Conservation (phyloP, 1,140 invertebrate genomes). For the Drosophila miranda region DNA sequence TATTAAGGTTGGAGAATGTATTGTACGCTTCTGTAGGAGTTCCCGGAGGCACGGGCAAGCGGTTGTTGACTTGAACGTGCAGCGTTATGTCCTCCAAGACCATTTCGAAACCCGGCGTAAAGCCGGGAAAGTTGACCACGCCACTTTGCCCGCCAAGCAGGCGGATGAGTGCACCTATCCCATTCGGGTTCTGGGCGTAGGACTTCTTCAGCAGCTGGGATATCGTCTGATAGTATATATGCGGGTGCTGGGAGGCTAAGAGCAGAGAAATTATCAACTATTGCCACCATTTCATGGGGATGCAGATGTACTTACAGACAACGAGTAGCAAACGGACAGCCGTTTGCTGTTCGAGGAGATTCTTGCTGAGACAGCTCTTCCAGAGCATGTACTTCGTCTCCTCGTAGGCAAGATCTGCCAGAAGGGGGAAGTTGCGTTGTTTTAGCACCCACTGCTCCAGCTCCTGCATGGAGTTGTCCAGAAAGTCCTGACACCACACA, state of each 20-base stretch:
- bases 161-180: slow-evolving; percentile 83
- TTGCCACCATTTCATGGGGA: neutral
- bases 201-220: slow-evolving; percentile 70
- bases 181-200: slow-evolving; percentile 59
- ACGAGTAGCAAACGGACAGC: slow-evolving; percentile 82
- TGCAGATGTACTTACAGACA: slow-evolving; percentile 49
- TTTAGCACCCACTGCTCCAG: slow-evolving; percentile 75
- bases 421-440: slow-evolving; percentile 64
- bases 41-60: slow-evolving; percentile 44
- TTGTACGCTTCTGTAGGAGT: slow-evolving; percentile 67
- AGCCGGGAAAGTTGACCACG: slow-evolving; percentile 82
- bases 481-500: slow-evolving; percentile 82
- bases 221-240: slow-evolving; percentile 80
- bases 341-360: slow-evolving; percentile 82
- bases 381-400: slow-evolving; percentile 76
- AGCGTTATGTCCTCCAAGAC: slow-evolving; percentile 76
- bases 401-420: slow-evolving; percentile 70
- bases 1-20: slow-evolving; percentile 73
- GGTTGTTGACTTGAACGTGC: slow-evolving; percentile 73
- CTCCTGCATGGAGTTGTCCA: slow-evolving; percentile 84
- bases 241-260: slow-evolving; percentile 71
- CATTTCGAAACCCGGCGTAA: slow-evolving; percentile 83
- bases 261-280: neutral
- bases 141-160: slow-evolving; percentile 83
- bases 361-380: slow-evolving; percentile 71